phyloP scores from a whole-genome alignment of 2,113 vertebrate genomes.

The Oncorhynchus gorbuscha region DNA sequence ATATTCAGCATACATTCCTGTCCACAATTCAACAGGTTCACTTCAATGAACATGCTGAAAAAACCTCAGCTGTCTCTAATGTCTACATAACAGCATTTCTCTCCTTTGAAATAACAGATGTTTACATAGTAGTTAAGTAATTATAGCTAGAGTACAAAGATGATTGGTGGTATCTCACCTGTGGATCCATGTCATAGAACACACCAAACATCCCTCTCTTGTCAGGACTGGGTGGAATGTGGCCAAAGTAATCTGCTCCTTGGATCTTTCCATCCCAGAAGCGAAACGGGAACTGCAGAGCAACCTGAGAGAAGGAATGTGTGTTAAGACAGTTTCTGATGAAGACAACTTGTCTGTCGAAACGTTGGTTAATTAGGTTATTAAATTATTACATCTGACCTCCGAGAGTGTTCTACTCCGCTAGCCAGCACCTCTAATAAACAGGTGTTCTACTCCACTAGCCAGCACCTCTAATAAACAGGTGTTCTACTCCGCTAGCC shows the following conservation, averaged over 20 bases:
- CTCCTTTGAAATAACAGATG: not conserved
- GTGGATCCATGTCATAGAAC: slow-evolving; percentile 95
- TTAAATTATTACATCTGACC: too few species aligned
- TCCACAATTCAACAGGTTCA: not conserved
- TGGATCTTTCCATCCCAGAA: slow-evolving; percentile 97
- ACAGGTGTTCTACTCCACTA: too few species aligned
- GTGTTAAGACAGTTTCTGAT: not conserved
- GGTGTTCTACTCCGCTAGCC: too few species aligned
- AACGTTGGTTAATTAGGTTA: too few species aligned
- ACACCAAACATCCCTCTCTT: slow-evolving; percentile 92
- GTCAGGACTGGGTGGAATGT: slow-evolving; percentile 84
- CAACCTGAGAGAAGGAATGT: slow-evolving; percentile 75
- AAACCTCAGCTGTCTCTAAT: too few species aligned
- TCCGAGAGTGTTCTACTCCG: too few species aligned
- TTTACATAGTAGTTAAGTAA: too few species aligned
- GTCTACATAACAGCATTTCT: too few species aligned
- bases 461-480: too few species aligned
- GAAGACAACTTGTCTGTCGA: too few species aligned
- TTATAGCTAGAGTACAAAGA: too few species aligned
- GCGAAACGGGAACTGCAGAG: slow-evolving; percentile 89
- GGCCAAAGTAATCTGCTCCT: slow-evolving; percentile 95
- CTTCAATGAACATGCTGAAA: not conserved
- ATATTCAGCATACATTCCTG: not conserved
- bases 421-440: too few species aligned
- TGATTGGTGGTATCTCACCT: slow-evolving; percentile 71